Conservation (phyloP, 2,888 invertebrate species). For the Xiphydria camelus region DNA sequence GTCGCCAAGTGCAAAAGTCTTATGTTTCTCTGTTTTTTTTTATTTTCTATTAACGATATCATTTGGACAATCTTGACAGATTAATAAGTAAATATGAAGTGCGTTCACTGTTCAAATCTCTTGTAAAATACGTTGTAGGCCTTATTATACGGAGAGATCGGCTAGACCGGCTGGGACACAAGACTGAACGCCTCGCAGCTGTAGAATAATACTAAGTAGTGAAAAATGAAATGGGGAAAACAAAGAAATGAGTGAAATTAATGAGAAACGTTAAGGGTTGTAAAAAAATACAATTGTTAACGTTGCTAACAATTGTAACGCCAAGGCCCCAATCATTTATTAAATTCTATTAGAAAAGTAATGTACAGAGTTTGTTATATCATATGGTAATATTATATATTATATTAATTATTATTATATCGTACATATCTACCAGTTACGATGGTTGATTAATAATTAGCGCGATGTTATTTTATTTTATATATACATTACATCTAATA, state of each 20-base stretch:
- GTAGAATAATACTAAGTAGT: slow-evolving; percentile 28
- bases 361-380: slow-evolving; percentile 46
- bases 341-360: slow-evolving; percentile 37
- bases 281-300: slow-evolving; percentile 33
- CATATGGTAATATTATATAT: slow-evolving; percentile 35
- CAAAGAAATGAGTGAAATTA: slow-evolving; percentile 13
- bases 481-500: slow-evolving; percentile 35
- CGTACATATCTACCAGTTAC: slow-evolving; percentile 46
- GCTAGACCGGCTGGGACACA: slow-evolving; percentile 40
- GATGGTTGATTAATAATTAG: slow-evolving; percentile 41
- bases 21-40: too few species aligned
- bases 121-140: too few species aligned
- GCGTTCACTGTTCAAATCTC: too few species aligned
- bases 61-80: too few species aligned
- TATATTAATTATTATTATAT: slow-evolving; percentile 36
- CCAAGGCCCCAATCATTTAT: slow-evolving; percentile 36
- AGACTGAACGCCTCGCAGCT: slow-evolving; percentile 48
- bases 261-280: slow-evolving; percentile 11
- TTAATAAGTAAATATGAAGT: too few species aligned
- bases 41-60: too few species aligned
- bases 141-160: slow-evolving; percentile 29
- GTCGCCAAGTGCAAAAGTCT: too few species aligned
- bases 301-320: slow-evolving; percentile 31
- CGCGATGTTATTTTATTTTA: slow-evolving; percentile 50
- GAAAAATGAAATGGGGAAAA: slow-evolving; percentile 12